Base-by-base conservation (phyloP, 64 coral and sea anemone species). In the Exaiptasia diaphana region DNA sequence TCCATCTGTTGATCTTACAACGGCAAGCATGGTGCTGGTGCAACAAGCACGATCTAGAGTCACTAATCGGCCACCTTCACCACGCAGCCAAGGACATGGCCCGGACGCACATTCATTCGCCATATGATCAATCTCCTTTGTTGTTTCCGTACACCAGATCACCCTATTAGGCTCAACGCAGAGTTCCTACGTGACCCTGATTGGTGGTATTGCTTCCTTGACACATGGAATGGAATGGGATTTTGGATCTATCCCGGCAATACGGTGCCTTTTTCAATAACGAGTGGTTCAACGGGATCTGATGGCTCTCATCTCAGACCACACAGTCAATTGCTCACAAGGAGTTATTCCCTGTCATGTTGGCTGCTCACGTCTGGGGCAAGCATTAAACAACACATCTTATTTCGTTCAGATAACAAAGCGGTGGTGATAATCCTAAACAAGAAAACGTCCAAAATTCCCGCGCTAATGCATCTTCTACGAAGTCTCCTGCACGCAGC, bases 31-130 rank as follows among this genome's bases (percentile, higher is more conserved):
- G 39, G 1, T n/a, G 17, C 13, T 83, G 80, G 80, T 71, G 80
- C 42, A 71, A 55, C 24, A 55, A 21, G 30, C 46, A 0, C 0
- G 17, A 85, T 0, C 34, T 85, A 26, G 65, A 85, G 39, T 85
- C 81, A 10, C 35, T 83, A 28, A 71, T 71, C 42, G 80, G 80
- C 4, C 49, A 69, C n/a, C 80, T 83, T 48, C 82, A 85, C 6
- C 37, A 73, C 18, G 82, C 67, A 14, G 64, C 65, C 29, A 85
- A 73, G 25, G 68, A 38, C 64, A 10, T 83, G 64, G 64, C 80
- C 80, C 5, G 65, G 80, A 9, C 5, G 80, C 17, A 40, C 80
- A 2, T 85, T 85, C 23, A 40, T 85, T 36, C 50, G n/a, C 23
- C 35, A 68, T 11, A 73, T 85, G 82, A 85, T 74, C n/a, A 42